These are phyloP conservation scores for Lepeophtheirus nordmannii DNA, from an alignment of 2,888 invertebrate species.

Conservation along the genomic window DNA sequence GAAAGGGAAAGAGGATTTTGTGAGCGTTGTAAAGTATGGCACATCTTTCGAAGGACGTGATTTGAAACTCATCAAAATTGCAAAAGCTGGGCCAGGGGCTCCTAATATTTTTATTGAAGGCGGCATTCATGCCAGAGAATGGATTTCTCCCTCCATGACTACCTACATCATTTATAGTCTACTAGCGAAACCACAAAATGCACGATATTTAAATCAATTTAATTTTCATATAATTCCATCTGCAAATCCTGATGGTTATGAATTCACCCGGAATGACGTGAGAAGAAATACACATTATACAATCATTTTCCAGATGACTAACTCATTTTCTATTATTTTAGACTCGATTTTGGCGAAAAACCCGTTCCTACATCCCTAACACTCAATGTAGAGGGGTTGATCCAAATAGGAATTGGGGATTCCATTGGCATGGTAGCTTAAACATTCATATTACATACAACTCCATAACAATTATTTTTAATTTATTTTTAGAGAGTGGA, in stretches of 20 bases:
- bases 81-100: slow-evolving; percentile 31
- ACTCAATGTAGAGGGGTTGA: slow-evolving; percentile 53
- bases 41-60: slow-evolving; percentile 31
- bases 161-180: slow-evolving; percentile 54
- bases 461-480: neutral
- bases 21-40: slow-evolving; percentile 30
- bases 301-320: neutral
- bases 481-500: slow-evolving; percentile 12
- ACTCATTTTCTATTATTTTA: neutral
- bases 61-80: slow-evolving; percentile 32
- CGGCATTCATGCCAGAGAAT: slow-evolving; percentile 35
- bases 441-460: neutral
- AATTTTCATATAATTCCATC: slow-evolving; percentile 59
- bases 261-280: slow-evolving; percentile 38
- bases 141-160: slow-evolving; percentile 54
- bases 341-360: slow-evolving; percentile 61
- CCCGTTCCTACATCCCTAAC: slow-evolving; percentile 40
- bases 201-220: slow-evolving; percentile 47
- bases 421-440: slow-evolving; percentile 38
- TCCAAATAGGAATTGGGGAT: slow-evolving; percentile 59
- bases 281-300: neutral
- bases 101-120: slow-evolving; percentile 26
- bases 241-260: slow-evolving; percentile 71
- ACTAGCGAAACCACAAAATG: slow-evolving; percentile 36
- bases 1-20: slow-evolving; percentile 21